Conservation (phyloP, 2,797 vertebrate genomes). For the Limosa lapponica region DNA sequence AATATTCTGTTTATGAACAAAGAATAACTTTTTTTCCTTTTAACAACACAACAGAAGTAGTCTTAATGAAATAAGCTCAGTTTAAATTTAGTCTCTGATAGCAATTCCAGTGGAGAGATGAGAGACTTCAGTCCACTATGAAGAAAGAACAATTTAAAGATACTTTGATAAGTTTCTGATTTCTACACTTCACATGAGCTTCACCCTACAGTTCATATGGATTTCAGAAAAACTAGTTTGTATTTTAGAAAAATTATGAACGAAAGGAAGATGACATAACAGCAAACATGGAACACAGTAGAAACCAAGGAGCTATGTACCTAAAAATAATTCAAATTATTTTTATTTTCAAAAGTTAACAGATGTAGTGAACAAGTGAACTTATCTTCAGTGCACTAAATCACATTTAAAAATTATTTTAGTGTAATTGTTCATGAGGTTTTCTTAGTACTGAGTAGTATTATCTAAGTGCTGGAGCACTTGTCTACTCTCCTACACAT, state of each 20-base stretch:
- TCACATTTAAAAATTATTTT: not conserved
- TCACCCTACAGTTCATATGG: not conserved
- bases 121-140: not conserved
- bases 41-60: not conserved
- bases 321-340: not conserved
- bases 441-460: not conserved
- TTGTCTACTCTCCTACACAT: not conserved
- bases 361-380: not conserved
- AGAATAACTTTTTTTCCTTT: not conserved
- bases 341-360: not conserved
- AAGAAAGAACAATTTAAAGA: not conserved
- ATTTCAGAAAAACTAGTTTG: not conserved
- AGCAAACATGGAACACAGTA: not conserved
- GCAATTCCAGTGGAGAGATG: not conserved
- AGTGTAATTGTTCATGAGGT: not conserved
- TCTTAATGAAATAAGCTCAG: not conserved
- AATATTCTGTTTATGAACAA: not conserved
- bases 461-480: not conserved
- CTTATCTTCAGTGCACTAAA: not conserved
- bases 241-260: not conserved
- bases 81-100: not conserved
- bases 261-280: not conserved
- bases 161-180: not conserved
- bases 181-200: accelerated
- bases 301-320: not conserved